Conservation (phyloP, 2,797 vertebrate genomes). For the Muraenolepis orangiensis region DNA sequence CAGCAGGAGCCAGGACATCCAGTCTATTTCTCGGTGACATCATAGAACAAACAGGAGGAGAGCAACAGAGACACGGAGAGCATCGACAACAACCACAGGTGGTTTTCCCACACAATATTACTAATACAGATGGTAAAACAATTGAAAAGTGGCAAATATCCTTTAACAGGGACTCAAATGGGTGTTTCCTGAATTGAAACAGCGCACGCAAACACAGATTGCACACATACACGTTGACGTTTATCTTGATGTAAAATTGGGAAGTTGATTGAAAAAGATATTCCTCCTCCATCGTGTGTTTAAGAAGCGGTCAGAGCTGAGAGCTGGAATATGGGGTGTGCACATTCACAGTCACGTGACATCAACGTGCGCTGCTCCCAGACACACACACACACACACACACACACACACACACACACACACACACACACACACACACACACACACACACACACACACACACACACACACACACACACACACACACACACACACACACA, state of each 20-base stretch:
- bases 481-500: neutral
- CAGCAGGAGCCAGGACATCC: neutral
- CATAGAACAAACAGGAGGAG: slow-evolving; percentile 15
- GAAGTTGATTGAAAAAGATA: neutral
- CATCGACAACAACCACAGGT: too few species aligned
- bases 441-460: neutral
- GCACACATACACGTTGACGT: neutral
- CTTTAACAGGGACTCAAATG: too few species aligned
- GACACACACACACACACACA: neutral
- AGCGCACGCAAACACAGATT: neutral
- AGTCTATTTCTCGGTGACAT: slow-evolving; percentile 47
- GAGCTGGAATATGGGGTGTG: neutral
- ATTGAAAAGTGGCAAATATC: too few species aligned
- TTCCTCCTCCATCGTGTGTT: neutral
- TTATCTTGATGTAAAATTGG: neutral
- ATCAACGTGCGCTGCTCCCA: neutral
- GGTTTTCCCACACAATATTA: too few species aligned
- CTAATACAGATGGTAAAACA: too few species aligned
- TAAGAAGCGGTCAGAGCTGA: neutral
- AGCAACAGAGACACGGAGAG: too few species aligned
- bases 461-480: neutral
- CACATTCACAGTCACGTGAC: neutral
- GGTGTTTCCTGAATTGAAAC: neutral
- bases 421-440: neutral
- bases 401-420: neutral